A percentile compares a stretch with the other conserved stretches of the same genome.
phyloP scores from a whole-genome alignment of 2,888 invertebrate species.

The Dromius quadrimaculatus region DNA sequence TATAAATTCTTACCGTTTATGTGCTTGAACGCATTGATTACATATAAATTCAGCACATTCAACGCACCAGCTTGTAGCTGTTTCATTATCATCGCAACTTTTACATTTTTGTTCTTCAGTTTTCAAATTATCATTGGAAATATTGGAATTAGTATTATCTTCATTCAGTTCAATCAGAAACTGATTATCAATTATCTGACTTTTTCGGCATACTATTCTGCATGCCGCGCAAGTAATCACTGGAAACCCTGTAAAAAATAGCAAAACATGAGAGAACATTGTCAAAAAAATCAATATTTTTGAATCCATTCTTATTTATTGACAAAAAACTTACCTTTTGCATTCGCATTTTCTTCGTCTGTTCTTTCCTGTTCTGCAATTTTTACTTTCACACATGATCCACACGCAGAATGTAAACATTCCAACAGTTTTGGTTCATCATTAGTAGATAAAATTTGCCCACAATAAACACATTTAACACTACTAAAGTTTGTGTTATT shows the following conservation, averaged over 20 bases:
- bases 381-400: slow-evolving; percentile 79
- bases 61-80: slow-evolving; percentile 88
- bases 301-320: slow-evolving; percentile 3
- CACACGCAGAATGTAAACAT: slow-evolving; percentile 89
- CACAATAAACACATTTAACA: slow-evolving; percentile 66
- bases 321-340: slow-evolving; percentile 55
- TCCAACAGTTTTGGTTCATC: slow-evolving; percentile 85
- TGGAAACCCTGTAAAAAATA: slow-evolving; percentile 55
- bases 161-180: slow-evolving; percentile 79
- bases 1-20: slow-evolving; percentile 75
- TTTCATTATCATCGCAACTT: slow-evolving; percentile 87
- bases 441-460: slow-evolving; percentile 68
- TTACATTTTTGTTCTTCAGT: slow-evolving; percentile 77
- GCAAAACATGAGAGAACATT: not conserved
- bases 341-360: slow-evolving; percentile 64
- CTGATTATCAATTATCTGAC: slow-evolving; percentile 86
- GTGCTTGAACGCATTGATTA: slow-evolving; percentile 90
- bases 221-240: slow-evolving; percentile 78
- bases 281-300: not conserved
- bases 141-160: slow-evolving; percentile 69
- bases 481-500: slow-evolving; percentile 58
- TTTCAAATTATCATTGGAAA: slow-evolving; percentile 62
- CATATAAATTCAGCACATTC: slow-evolving; percentile 94
- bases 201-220: slow-evolving; percentile 77
- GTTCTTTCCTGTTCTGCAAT: slow-evolving; percentile 68